These are phyloP conservation scores for Pygoscelis antarcticus DNA, from an alignment of 2,113 vertebrate genomes.

Conservation along the genomic window DNA sequence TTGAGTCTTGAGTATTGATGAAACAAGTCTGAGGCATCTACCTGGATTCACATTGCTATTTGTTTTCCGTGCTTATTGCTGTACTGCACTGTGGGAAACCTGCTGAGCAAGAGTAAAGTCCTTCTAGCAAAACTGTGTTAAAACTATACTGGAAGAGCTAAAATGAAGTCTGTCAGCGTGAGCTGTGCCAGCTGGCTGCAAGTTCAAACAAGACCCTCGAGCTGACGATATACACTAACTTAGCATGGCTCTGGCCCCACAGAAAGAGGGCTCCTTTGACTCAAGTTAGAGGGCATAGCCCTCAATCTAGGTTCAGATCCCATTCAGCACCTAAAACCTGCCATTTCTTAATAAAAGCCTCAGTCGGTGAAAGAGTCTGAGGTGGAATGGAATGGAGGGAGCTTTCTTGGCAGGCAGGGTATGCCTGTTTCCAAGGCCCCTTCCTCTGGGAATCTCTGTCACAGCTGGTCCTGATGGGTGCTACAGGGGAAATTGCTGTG, in stretches of 20 bases:
- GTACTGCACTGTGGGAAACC: background rate
- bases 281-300: background rate
- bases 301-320: background rate
- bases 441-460: background rate
- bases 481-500: background rate
- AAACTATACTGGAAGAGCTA: background rate
- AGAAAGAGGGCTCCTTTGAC: background rate
- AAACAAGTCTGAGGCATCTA: background rate
- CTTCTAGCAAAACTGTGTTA: background rate
- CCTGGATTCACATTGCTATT: background rate
- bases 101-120: background rate
- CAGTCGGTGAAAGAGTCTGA: background rate
- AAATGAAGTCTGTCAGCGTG: background rate
- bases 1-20: background rate
- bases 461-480: background rate
- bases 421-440: background rate
- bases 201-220: background rate
- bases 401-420: background rate
- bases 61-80: background rate
- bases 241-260: background rate
- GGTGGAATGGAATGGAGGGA: background rate
- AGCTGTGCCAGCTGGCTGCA: background rate
- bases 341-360: background rate
- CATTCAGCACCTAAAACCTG: background rate
- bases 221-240: background rate